Conservation (phyloP, 2,113 vertebrate genomes). For the Danionella cerebrum region DNA sequence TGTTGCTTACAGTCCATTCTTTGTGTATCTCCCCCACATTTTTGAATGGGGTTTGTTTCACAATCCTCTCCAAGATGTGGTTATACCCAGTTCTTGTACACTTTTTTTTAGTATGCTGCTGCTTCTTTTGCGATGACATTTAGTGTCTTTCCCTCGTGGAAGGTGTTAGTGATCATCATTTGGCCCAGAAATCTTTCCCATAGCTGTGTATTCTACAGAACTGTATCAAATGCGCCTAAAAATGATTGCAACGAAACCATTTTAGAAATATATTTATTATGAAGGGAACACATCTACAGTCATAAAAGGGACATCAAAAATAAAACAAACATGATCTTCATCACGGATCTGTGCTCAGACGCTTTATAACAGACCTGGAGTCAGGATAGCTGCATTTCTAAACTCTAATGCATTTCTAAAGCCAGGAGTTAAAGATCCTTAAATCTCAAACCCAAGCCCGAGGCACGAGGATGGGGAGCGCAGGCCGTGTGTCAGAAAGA, state of each 20-base stretch:
- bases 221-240: background rate
- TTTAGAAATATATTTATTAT: constrained; percentile 44
- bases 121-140: no score
- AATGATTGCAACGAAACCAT: background rate
- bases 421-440: background rate
- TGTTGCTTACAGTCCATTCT: no score
- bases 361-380: background rate
- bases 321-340: background rate
- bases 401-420: background rate
- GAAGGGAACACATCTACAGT: constrained; percentile 19
- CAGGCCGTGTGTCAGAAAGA: no score
- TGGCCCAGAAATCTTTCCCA: no score
- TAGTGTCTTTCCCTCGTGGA: no score
- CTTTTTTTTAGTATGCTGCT: no score
- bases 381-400: background rate
- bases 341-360: background rate
- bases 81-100: no score
- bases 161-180: background rate
- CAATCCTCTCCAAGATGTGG: no score
- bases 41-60: no score
- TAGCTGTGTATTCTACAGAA: no score
- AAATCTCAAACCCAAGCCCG: background rate
- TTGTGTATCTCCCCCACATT: no score
- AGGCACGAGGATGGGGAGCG: background rate
- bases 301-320: constrained; percentile 19